phyloP scores from a whole-genome alignment of 1,140 invertebrate species.

The Scaptodrosophila lebanonensis region DNA sequence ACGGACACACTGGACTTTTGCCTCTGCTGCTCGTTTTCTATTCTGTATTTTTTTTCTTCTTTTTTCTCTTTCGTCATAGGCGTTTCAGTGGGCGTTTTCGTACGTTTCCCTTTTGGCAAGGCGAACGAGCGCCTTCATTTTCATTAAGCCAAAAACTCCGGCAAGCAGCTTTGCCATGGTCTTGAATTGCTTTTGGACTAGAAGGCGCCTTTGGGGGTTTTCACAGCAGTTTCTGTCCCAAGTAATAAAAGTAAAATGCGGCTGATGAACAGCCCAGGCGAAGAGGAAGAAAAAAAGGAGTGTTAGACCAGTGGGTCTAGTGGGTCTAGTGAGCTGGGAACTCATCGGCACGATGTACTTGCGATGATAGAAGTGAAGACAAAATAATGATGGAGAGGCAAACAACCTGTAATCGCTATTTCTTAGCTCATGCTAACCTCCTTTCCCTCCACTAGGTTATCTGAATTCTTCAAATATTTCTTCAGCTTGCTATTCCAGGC shows the following conservation, averaged over 20 bases:
- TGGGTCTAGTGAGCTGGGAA: conserved; percentile 45
- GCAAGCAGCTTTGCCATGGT: conserved; percentile 8
- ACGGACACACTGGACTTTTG: conserved; percentile 38
- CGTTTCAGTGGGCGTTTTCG: too few relatives aligned
- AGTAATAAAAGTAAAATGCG: conserved; percentile 70
- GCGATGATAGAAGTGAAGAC: too few relatives aligned
- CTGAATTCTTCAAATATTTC: too few relatives aligned
- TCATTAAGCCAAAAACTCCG: conserved; percentile 50
- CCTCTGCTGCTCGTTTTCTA: conserved; percentile 18
- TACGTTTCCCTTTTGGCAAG: conserved; percentile 17
- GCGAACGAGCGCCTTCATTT: conserved; percentile 40
- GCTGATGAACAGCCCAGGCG: conserved; percentile 61
- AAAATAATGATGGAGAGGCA: too few relatives aligned
- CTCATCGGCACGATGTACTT: conserved; percentile 63
- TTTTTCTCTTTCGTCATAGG: too few relatives aligned
- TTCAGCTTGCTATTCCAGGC: too few relatives aligned
- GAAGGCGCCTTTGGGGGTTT: conserved; percentile 9
- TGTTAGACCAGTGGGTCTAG: too few relatives aligned
- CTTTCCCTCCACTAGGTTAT: too few relatives aligned
- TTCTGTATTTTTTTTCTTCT: too few relatives aligned
- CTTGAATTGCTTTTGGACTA: too few relatives aligned
- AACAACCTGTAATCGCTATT: too few relatives aligned
- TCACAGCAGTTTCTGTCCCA: conserved; percentile 32
- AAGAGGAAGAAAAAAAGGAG: conserved; percentile 58
- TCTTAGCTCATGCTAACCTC: too few relatives aligned